Evolutionary conservation across 2,113 vertebrate species (phyloP).

Genomic region (Mus pahari): DNA sequence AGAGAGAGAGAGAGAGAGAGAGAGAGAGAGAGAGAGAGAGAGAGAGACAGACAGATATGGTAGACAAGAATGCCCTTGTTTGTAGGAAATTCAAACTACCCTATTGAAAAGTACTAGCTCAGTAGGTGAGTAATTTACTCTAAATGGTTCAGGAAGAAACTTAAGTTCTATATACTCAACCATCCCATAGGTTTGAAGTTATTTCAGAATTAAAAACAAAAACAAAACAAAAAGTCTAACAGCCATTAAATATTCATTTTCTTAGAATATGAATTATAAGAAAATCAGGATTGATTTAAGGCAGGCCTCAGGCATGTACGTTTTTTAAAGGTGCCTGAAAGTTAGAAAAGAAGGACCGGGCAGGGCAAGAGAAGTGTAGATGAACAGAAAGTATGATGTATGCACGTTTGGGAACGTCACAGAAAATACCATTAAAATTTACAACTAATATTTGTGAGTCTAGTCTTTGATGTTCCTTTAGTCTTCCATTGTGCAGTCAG

Average conservation of each 20-base stretch:
- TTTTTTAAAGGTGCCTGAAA: neutral
- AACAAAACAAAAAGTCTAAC: neutral
- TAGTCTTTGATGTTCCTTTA: neutral
- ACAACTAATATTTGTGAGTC: neutral
- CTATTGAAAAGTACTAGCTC: neutral
- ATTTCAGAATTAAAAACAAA: conserved; percentile 42
- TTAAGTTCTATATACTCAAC: neutral
- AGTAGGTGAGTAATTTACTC: neutral
- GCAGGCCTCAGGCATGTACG: no score
- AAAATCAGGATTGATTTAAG: neutral
- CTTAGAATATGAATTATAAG: neutral
- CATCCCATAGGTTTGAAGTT: conserved; percentile 1
- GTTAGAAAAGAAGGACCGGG: neutral
- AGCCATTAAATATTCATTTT: neutral
- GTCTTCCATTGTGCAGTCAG: neutral
- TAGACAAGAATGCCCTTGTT: neutral
- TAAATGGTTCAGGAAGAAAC: neutral
- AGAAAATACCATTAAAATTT: neutral
- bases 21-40: neutral
- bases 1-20: neutral
- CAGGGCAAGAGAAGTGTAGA: neutral
- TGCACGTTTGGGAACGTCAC: neutral
- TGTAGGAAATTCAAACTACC: neutral
- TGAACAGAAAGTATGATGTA: neutral
- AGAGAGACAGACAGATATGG: neutral